Evolutionary conservation across 2,797 vertebrate genomes (phyloP), one percentile per base, ranked within the genome.

Genomic region (Hypotaenidia philippensis): DNA sequence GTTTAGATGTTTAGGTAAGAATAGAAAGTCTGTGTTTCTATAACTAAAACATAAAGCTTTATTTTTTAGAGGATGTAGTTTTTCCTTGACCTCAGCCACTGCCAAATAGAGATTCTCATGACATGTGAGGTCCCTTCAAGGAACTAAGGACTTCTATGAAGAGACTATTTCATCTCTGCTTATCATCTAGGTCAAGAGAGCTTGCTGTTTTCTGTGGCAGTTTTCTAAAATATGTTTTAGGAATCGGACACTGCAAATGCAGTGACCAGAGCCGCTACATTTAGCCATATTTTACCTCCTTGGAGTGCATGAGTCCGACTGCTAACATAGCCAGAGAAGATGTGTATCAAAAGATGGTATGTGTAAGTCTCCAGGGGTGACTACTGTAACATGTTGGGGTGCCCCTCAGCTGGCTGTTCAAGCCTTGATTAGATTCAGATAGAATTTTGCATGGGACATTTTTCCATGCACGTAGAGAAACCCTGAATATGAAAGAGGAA

Each of bases 341-440:
- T 14, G 13, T 22, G 7, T 69, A 68, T 53, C 41, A 29, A 31
- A 65, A 11, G 27, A 15, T 6, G 27, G 12, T 40, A 23, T 21
- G 23, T 53, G 5, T 41, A 29, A 36, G 21, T 26, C 55, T 57
- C 31, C 1, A 3, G 22, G 6, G 5, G 5, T 68, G 40, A 32
- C 5, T 60, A 11, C 7, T 41, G 4, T 20, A 34, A 29, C 3
- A 10, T 2, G 5, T 27, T 0, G 0, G 32, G 13, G 7, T 17
- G 49, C 17, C 15, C 7, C 40, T 12, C 13, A 5, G 15, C 8
- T 31, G 16, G 4, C 25, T 87, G 17, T 7, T 29, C 32, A 23
- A 57, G 13, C 18, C 34, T 71, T 2, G 1, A 12, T 72, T 50
- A 44, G 14, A 14, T 60, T 68, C 23, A 52, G 17, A 76, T 5